Evolutionary conservation across 2,888 invertebrate species (phyloP).

Genomic region (Cheilosia impressa): DNA sequence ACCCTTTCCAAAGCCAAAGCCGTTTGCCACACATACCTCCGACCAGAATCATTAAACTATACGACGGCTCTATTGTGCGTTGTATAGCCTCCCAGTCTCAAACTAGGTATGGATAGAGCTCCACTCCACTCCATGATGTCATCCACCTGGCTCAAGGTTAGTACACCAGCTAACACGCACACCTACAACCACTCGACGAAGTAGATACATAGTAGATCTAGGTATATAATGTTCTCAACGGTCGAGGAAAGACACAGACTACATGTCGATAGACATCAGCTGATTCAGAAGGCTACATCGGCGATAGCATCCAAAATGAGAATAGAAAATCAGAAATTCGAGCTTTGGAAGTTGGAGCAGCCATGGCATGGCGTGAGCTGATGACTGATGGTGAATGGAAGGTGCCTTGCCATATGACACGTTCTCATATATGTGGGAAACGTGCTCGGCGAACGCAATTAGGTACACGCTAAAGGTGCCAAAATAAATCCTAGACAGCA

Average conservation of each 20-base stretch:
- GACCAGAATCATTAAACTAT: background rate
- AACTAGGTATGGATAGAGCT: constrained; percentile 8
- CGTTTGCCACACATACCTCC: constrained; percentile 1
- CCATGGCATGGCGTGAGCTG: background rate
- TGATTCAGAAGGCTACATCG: constrained; percentile 18
- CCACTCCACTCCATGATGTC: constrained; percentile 45
- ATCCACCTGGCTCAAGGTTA: constrained; percentile 68
- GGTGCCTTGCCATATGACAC: constrained; percentile 10
- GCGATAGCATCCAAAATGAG: background rate
- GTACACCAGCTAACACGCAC: constrained; percentile 33
- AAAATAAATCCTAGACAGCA: background rate
- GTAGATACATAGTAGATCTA: background rate
- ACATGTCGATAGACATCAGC: constrained; percentile 32
- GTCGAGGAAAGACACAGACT: background rate
- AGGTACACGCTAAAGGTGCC: constrained; percentile 4
- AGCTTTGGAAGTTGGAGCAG: constrained; percentile 16
- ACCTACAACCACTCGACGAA: background rate
- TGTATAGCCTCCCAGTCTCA: constrained; percentile 9
- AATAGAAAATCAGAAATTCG: background rate
- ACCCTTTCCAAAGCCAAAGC: background rate
- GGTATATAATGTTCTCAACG: background rate
- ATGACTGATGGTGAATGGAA: background rate
- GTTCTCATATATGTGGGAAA: constrained; percentile 38
- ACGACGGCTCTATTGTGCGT: background rate
- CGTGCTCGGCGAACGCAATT: constrained; percentile 37